Conservation (phyloP, 2,888 invertebrate genomes). For the Vanessa cardui region DNA sequence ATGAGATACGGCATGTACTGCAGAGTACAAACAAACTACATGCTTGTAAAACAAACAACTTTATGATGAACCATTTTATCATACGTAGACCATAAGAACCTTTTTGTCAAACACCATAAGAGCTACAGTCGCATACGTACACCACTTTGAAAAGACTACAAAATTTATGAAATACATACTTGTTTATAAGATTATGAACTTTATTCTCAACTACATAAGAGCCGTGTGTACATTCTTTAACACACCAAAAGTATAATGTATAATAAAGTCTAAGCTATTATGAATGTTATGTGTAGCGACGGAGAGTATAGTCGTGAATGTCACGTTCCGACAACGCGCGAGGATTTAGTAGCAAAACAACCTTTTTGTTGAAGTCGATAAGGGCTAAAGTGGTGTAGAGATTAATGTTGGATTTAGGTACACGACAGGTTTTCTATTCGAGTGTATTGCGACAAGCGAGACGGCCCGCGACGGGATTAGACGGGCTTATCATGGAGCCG, state of each 20-base stretch:
- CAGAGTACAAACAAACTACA: slow-evolving; percentile 8
- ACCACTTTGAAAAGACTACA: neutral
- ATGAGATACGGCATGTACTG: slow-evolving; percentile 11
- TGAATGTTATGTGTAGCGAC: neutral
- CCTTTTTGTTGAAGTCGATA: slow-evolving; percentile 7
- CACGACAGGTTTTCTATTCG: slow-evolving; percentile 1
- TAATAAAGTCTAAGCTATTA: neutral
- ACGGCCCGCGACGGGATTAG: slow-evolving; percentile 31
- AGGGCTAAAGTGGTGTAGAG: slow-evolving; percentile 5
- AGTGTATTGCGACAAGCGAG: slow-evolving; percentile 5
- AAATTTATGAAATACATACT: neutral
- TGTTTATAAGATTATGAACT: slow-evolving; percentile 7
- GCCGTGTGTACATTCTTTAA: neutral
- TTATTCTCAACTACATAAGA: slow-evolving; percentile 9
- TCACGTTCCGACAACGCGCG: neutral
- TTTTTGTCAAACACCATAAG: neutral
- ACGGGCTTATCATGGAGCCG: slow-evolving; percentile 33
- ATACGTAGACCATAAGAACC: neutral
- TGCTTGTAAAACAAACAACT: slow-evolving; percentile 1
- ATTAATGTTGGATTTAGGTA: slow-evolving; percentile 8
- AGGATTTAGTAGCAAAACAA: slow-evolving; percentile 1
- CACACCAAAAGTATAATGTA: neutral
- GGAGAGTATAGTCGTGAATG: slow-evolving; percentile 1
- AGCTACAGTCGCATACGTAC: neutral
- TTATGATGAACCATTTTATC: neutral